Evolutionary conservation across 2,113 vertebrate species (phyloP).

Genomic region (Calyptommatus sinebrachiatus): DNA sequence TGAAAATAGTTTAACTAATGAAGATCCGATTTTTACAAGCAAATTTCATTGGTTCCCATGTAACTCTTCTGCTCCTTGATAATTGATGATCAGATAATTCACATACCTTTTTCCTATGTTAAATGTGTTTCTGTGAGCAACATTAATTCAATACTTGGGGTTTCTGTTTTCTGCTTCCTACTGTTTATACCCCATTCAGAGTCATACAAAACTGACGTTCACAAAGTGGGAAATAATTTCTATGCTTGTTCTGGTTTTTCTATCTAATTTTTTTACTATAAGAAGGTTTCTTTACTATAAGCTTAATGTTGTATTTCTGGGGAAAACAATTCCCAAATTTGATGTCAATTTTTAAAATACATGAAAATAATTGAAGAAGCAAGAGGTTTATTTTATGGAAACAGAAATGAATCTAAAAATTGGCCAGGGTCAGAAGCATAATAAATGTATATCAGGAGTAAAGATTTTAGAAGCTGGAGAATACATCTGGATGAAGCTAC

Average conservation of each 20-base stretch:
- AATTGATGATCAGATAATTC: too few relatives aligned
- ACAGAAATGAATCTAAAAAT: neutral
- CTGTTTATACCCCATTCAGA: too few relatives aligned
- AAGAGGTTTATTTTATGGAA: neutral
- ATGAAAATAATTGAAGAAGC: neutral
- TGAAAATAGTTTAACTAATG: too few relatives aligned
- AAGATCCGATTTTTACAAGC: too few relatives aligned
- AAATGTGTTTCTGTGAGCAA: too few relatives aligned
- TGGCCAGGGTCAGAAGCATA: neutral
- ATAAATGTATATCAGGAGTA: neutral
- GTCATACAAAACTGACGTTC: too few relatives aligned
- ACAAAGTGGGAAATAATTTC: too few relatives aligned
- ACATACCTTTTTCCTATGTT: too few relatives aligned
- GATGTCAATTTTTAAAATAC: neutral
- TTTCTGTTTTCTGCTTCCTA: too few relatives aligned
- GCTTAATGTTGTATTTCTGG: neutral
- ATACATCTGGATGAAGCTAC: neutral
- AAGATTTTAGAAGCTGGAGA: neutral
- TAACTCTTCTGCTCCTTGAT: too few relatives aligned
- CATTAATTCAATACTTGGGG: too few relatives aligned
- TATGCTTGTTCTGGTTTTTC: rapidly evolving
- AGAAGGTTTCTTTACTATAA: rapidly evolving
- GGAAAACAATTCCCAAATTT: neutral
- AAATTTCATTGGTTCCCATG: too few relatives aligned
- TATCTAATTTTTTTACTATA: neutral